Evolutionary conservation across 2,797 vertebrate species (phyloP), one percentile per base, ranked within the genome.

Genomic region (Neopelma chrysocephalum): DNA sequence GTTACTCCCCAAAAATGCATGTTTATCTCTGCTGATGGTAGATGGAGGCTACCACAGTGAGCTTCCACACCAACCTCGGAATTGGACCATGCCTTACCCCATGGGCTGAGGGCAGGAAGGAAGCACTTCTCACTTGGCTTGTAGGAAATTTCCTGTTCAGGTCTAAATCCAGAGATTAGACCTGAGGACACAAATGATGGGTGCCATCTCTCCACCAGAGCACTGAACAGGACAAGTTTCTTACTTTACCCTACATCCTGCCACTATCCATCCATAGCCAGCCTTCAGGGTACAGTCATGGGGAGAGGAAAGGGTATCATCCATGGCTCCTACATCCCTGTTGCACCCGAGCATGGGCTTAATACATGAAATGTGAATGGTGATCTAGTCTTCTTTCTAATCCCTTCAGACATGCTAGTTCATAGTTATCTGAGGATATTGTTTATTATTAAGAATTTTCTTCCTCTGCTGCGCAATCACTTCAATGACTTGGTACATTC

Each of bases 271-370:
- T n/a, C 42, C 9, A 1, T 15, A 76, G 36, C 50, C 65, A 69
- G 15, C 10, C 17, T 45, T 31, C 42, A 54, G 40, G 36, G 15
- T 48, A 27, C 56, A 32, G 6, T 10, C 0, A 0, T 34, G 21
- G 16, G 21, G 8, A 62, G 20, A 31, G 11, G 32, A 62, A 82
- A 40, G 17, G 8, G 6, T 36, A 79, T 91, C 14, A 18, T 48
- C n/a, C 1, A 1, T 68, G 45, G 8, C 6, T 56, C 5, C 54
- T 58, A 23, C 25, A 27, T 31, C 18, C n/a, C 40, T 75, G 6
- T n/a, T 4, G 4, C 53, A 77, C 6, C 5, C 0, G 0, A 73
- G 15, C 13, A 45, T 1, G 0, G 16, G 7, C 53, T 90, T 82
- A 82, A 31, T 38, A 70, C 7, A 57, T 12, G 31, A 31, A 61